phyloP scores from a whole-genome alignment of 2,888 invertebrate genomes.

The Mythimna impura region DNA sequence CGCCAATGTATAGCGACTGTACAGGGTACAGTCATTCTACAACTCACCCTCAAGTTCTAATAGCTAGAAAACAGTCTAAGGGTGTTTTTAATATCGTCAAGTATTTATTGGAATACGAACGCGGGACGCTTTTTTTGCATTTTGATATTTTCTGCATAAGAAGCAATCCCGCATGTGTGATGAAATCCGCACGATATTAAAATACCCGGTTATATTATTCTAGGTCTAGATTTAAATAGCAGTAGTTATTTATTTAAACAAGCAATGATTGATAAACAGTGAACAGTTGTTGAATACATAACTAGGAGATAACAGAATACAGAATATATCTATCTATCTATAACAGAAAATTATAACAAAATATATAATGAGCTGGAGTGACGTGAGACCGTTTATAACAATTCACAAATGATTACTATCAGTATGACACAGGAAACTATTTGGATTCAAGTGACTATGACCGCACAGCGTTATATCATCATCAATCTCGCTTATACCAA shows the following conservation, averaged over 20 bases:
- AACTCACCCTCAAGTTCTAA: neutral
- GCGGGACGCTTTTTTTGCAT: too few species aligned
- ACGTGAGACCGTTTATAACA: constrained; percentile 1
- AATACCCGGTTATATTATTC: too few species aligned
- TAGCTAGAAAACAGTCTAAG: neutral
- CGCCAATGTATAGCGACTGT: neutral
- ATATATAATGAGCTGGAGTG: neutral
- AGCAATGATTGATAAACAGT: neutral
- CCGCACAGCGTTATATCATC: constrained; percentile 6
- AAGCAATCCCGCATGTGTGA: too few species aligned
- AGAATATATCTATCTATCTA: too few species aligned
- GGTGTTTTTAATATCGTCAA: too few species aligned
- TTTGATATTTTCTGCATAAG: too few species aligned
- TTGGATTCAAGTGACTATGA: constrained; percentile 23
- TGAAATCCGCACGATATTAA: too few species aligned
- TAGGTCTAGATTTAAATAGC: too few species aligned
- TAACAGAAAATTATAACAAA: constrained; percentile 13
- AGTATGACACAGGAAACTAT: constrained; percentile 25
- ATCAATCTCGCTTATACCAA: neutral
- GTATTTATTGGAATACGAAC: too few species aligned
- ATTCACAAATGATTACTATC: constrained; percentile 10
- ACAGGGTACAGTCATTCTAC: neutral
- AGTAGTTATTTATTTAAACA: too few species aligned
- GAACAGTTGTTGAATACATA: neutral
- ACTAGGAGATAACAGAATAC: constrained; percentile 1